Evolutionary conservation across 2,113 vertebrate species (phyloP), one percentile per base, ranked within the genome.

Genomic region (Vombatus ursinus): DNA sequence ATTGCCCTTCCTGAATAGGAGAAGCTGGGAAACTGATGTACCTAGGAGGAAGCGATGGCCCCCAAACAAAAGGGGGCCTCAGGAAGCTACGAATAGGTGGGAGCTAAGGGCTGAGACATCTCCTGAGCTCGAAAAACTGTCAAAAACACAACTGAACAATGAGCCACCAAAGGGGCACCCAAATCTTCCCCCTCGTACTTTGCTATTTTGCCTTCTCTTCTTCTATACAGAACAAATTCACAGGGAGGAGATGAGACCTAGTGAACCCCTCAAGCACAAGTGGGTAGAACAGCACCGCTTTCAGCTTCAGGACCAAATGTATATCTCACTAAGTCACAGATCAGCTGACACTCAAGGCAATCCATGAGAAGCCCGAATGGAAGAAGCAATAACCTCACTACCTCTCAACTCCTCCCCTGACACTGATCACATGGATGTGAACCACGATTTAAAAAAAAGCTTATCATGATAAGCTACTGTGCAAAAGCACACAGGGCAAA

Each of bases 41-140:
- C 52, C 31, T 77, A 92, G 52, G 24, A 51, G 54, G 49, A 89
- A 49, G 89, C 1, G 4, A 0, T 22, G 48, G 52, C 90, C 90
- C 96, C 90, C 92, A 77, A n/a, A 77, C 94, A 61, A 22, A 23
- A 77, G 7, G 19, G 50, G 49, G 52, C 28, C 53, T 47, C n/a
- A 61, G 90, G 1, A 37, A 51, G 48, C n/a, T 3, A 47, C 49
- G 24, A 3, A 2, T 0, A 4, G 37, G 53, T 61, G 28, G 28
- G 26, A n/a, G 16, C 31, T n/a, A n/a, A 77, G 10, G 0, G 0
- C 37, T 61, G 52, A 52, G 52, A 52, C 16, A 3, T 28, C 57
- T 61, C 10, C 11, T 61, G 10, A 31, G 57, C 31, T 12, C 14
- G 3, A 94, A 49, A 0, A 24, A 22, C 47, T 44, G 53, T 1